A percentile compares a stretch with the other conserved stretches of the same genome.
Conservation (phyloP, 2,113 vertebrate genomes). For the Ploceus nigricollis region DNA sequence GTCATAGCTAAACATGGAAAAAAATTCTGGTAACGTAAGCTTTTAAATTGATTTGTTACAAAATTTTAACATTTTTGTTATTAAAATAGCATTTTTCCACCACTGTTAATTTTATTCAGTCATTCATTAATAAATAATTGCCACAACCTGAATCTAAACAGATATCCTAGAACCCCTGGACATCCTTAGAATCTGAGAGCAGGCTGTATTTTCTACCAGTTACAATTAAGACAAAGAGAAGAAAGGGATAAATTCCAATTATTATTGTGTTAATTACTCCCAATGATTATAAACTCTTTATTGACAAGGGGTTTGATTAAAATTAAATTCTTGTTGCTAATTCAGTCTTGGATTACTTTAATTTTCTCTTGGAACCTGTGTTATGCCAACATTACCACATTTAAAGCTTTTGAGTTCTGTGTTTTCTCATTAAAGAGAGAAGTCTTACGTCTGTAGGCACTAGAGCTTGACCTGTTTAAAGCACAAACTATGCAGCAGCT, state of each 20-base stretch:
- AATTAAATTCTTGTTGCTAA: neutral
- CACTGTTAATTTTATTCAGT: neutral
- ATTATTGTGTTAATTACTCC: slow-evolving; percentile 10
- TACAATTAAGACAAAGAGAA: neutral
- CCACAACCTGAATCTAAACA: neutral
- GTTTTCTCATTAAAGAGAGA: slow-evolving; percentile 48
- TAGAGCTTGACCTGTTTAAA: slow-evolving; percentile 28
- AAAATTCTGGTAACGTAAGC: neutral
- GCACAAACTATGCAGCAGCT: slow-evolving; percentile 9
- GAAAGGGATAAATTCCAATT: neutral
- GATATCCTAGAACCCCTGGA: neutral
- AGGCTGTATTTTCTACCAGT: neutral
- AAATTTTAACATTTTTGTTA: neutral
- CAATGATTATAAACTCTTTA: neutral
- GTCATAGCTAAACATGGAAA: neutral
- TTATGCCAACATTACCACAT: neutral
- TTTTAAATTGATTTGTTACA: neutral
- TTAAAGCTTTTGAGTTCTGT: slow-evolving; percentile 12
- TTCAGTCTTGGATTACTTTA: slow-evolving; percentile 8
- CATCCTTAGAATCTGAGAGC: neutral
- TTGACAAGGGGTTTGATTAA: slow-evolving; percentile 1
- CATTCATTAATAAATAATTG: neutral
- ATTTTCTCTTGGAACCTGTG: slow-evolving; percentile 9
- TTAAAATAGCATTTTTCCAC: neutral
- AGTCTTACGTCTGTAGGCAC: neutral